Evolutionary conservation across 2,113 vertebrate genomes (phyloP).

Genomic region (Pygoscelis antarcticus): DNA sequence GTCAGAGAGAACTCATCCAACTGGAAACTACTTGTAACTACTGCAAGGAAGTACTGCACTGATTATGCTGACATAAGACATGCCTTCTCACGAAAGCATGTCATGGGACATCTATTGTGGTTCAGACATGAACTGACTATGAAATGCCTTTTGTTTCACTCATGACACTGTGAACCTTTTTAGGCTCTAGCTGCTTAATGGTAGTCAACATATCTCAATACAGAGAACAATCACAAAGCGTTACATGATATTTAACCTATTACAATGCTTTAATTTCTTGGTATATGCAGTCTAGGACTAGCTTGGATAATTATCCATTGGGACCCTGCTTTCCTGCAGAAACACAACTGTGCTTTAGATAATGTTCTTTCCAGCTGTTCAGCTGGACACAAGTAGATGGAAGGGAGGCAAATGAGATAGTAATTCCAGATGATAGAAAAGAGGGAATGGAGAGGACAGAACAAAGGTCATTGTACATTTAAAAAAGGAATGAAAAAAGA

Average conservation of each 20-base stretch:
- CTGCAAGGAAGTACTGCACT: not conserved
- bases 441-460: not conserved
- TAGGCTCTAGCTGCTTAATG: not conserved
- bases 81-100: not conserved
- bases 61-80: not conserved
- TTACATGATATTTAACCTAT: conserved; percentile 35
- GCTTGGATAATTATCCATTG: conserved; percentile 25
- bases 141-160: conserved; percentile 30
- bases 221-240: conserved; percentile 11
- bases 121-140: not conserved
- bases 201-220: not conserved
- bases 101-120: not conserved
- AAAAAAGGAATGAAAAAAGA: conserved; percentile 1
- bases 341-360: conserved; percentile 44
- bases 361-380: conserved; percentile 68
- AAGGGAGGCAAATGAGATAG: conserved; percentile 31
- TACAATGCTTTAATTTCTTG: conserved; percentile 10
- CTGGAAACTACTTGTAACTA: not conserved
- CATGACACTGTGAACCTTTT: not conserved
- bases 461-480: conserved; percentile 30
- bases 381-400: conserved; percentile 30
- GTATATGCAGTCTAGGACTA: not conserved
- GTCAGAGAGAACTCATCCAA: not conserved
- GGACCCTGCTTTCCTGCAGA: conserved; percentile 37
- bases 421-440: conserved; percentile 62